These are phyloP conservation scores for Eupithecia pulchellata DNA, from an alignment of 2,888 invertebrate species.

Conservation along the genomic window DNA sequence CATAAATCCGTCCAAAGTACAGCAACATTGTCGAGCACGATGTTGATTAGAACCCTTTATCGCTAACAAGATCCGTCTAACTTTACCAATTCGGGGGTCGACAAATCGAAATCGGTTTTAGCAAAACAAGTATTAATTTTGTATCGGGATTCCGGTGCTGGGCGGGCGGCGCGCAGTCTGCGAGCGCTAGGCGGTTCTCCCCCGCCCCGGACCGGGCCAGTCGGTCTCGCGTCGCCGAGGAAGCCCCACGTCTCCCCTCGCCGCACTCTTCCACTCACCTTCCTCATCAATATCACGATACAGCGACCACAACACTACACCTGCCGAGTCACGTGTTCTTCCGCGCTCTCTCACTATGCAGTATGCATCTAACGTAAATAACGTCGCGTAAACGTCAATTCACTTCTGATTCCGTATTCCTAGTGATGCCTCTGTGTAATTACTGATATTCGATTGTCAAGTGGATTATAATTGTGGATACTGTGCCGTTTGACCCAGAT, in stretches of 20 bases:
- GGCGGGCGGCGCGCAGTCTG: constrained; percentile 77
- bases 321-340: constrained; percentile 46
- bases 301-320: constrained; percentile 48
- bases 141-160: constrained; percentile 72
- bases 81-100: constrained; percentile 80
- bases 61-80: constrained; percentile 82
- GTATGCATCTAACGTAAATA: constrained; percentile 49
- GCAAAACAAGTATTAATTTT: constrained; percentile 85
- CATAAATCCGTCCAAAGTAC: constrained; percentile 43
- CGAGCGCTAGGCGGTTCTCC: constrained; percentile 44
- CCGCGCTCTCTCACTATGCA: constrained; percentile 44
- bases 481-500: constrained; percentile 41
- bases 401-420: constrained; percentile 52
- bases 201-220: constrained; percentile 75
- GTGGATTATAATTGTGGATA: constrained; percentile 68
- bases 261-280: constrained; percentile 51
- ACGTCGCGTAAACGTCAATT: constrained; percentile 57
- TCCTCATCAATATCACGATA: constrained; percentile 61
- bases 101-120: constrained; percentile 85
- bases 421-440: constrained; percentile 64
- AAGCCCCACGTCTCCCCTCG: constrained; percentile 62
- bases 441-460: constrained; percentile 59
- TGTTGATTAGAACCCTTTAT: constrained; percentile 81
- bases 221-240: constrained; percentile 67
- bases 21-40: constrained; percentile 55